Percentiles rank a stretch among this genome's conserved stretches.
Evolutionary conservation across 1,140 invertebrate species (phyloP).

Genomic region (Hermatobates lingyangjiaoensis): DNA sequence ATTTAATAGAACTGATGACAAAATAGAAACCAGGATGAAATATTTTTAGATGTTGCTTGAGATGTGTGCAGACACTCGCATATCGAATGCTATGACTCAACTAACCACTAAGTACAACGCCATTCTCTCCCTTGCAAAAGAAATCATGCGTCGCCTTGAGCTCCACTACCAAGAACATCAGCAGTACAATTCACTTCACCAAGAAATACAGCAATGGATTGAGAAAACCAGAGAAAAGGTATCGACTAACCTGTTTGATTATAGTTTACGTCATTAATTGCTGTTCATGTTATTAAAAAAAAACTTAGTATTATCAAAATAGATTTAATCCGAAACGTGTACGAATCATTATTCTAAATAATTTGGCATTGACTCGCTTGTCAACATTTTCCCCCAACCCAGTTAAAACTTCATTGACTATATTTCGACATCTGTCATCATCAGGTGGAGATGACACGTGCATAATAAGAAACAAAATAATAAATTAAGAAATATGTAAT

Average conservation of each 20-base stretch:
- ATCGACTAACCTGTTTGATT: slow-evolving; percentile 10
- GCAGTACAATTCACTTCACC: slow-evolving; percentile 69
- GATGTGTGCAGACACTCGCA: slow-evolving; percentile 78
- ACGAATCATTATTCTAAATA: no score
- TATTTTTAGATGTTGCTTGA: slow-evolving; percentile 45
- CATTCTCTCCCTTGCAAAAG: slow-evolving; percentile 75
- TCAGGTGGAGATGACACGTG: no score
- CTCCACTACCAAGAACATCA: slow-evolving; percentile 77
- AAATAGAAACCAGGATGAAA: no score
- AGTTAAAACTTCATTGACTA: no score
- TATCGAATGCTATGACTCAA: slow-evolving; percentile 85
- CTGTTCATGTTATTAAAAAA: not conserved
- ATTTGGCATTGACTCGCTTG: no score
- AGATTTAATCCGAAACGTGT: no score
- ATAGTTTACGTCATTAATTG: not conserved
- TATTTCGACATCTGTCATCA: no score
- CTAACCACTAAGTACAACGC: slow-evolving; percentile 87
- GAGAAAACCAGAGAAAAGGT: slow-evolving; percentile 64
- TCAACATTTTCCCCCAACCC: no score
- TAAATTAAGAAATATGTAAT: no score
- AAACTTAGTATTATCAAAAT: not conserved
- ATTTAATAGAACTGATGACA: no score
- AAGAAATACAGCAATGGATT: slow-evolving; percentile 82
- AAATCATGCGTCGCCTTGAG: slow-evolving; percentile 76
- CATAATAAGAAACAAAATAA: no score